Percentiles rank a stretch among this genome's conserved stretches.
Conservation (phyloP, 2,797 vertebrate species). For the Picus viridis region DNA sequence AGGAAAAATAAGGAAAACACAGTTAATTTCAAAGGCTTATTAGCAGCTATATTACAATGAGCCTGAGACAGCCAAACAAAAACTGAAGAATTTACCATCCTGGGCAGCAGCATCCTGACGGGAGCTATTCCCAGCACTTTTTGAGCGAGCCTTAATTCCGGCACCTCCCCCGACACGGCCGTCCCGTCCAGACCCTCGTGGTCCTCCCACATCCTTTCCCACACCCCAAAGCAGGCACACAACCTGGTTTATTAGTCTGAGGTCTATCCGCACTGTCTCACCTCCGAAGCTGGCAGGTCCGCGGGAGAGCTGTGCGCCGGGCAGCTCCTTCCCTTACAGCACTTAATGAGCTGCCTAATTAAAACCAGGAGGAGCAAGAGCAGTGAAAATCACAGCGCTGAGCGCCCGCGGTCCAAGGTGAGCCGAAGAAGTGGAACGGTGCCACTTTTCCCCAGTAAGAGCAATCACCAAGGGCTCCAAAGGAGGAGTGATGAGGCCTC, state of each 20-base stretch:
- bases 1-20: background rate
- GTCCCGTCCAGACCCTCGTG: background rate
- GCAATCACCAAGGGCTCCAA: background rate
- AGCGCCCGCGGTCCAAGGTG: background rate
- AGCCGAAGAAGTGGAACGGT: rapidly evolving
- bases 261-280: background rate
- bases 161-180: background rate
- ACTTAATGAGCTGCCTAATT: background rate
- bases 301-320: background rate
- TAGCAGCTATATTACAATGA: background rate
- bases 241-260: background rate
- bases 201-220: conserved; percentile 3
- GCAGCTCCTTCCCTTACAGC: background rate
- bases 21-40: background rate
- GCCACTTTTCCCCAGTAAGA: background rate
- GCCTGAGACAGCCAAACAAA: background rate
- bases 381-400: background rate
- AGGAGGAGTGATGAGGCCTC: background rate
- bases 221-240: background rate
- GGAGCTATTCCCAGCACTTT: background rate
- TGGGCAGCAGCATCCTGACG: background rate
- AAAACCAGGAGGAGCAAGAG: background rate
- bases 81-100: background rate
- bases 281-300: background rate
- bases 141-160: background rate